These are phyloP conservation scores for Scalopus aquaticus DNA, from an alignment of 2,113 vertebrate genomes.

Conservation along the genomic window DNA sequence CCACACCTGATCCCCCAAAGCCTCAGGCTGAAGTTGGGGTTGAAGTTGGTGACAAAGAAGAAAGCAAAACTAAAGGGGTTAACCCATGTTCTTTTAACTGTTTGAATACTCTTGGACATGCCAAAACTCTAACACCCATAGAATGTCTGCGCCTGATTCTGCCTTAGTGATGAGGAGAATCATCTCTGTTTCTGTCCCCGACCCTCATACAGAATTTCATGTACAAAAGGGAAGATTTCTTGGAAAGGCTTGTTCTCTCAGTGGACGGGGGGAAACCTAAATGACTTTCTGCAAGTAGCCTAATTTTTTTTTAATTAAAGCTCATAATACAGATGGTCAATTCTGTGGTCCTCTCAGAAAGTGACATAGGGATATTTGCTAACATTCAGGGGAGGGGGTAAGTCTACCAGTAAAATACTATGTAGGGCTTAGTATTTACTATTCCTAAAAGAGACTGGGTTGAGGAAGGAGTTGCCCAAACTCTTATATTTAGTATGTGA, in stretches of 20 bases:
- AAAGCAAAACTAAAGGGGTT: not conserved
- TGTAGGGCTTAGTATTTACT: not conserved
- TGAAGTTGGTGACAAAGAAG: not conserved
- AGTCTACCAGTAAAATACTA: not conserved
- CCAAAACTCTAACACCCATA: not conserved
- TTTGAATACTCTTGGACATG: not conserved
- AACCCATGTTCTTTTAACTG: not conserved
- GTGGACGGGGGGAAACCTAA: not conserved
- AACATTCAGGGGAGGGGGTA: not conserved
- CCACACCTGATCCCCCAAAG: no score
- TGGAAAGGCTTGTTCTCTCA: not conserved
- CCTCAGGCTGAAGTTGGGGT: not conserved
- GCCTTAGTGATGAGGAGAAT: not conserved
- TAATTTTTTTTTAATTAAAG: not conserved
- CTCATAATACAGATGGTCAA: not conserved
- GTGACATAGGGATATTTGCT: not conserved
- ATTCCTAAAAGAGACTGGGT: not conserved
- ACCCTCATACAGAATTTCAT: not conserved
- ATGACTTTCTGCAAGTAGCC: not conserved
- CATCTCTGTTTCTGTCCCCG: not conserved
- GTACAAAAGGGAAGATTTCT: not conserved
- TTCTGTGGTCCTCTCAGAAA: slow-evolving; percentile 13
- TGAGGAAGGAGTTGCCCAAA: not conserved
- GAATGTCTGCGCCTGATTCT: not conserved
- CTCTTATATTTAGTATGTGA: not conserved